phyloP scores from a whole-genome alignment of 2,888 invertebrate genomes.

The Pycnomerus fuliginosus region DNA sequence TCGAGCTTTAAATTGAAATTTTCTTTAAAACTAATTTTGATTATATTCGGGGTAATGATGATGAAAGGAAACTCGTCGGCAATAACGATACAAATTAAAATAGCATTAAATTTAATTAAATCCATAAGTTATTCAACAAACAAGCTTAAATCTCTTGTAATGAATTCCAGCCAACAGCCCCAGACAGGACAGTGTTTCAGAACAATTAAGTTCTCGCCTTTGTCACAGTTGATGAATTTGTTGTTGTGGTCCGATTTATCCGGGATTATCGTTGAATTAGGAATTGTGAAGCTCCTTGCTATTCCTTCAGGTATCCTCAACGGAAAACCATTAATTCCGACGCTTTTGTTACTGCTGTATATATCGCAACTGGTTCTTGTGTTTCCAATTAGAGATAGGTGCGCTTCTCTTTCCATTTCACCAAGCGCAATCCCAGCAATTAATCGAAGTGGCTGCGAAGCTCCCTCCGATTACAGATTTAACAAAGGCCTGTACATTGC shows the following conservation, averaged over 20 bases:
- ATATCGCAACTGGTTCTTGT: conserved; percentile 17
- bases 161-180: conserved; percentile 24
- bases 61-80: conserved; percentile 5
- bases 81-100: conserved; percentile 30
- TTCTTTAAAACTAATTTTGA: no score
- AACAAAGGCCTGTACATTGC: no score
- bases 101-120: conserved; percentile 34
- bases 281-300: conserved; percentile 19
- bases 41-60: neutral
- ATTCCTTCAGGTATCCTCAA: conserved; percentile 26
- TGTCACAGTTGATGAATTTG: conserved; percentile 43
- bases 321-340: conserved; percentile 18
- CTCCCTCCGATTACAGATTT: no score
- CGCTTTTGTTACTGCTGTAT: conserved; percentile 13
- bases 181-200: conserved; percentile 36
- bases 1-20: no score
- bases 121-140: conserved; percentile 35
- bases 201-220: conserved; percentile 43
- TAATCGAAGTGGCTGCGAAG: no score
- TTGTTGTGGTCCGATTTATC: conserved; percentile 41
- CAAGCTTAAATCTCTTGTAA: conserved; percentile 32
- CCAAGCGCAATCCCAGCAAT: no score
- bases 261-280: conserved; percentile 37
- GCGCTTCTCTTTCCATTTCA: neutral
- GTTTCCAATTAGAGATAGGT: conserved; percentile 13